phyloP scores from a whole-genome alignment of 2,113 vertebrate species.

The Rhinogobius similis region DNA sequence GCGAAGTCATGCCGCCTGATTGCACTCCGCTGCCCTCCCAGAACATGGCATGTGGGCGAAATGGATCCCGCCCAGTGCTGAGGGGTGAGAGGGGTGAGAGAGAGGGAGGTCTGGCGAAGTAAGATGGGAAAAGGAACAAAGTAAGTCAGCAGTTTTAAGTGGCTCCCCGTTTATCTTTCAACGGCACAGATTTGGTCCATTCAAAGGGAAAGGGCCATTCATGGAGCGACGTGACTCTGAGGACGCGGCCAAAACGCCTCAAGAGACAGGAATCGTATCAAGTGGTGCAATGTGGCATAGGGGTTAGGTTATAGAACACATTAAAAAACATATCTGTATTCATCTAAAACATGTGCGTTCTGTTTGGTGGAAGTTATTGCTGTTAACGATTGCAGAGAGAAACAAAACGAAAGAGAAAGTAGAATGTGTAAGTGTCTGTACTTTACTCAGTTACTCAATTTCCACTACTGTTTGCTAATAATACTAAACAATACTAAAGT shows the following conservation, averaged over 20 bases:
- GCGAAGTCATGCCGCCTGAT: slow-evolving; percentile 30
- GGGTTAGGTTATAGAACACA: background rate
- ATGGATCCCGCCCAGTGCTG: slow-evolving; percentile 46
- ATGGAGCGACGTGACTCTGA: slow-evolving; percentile 55
- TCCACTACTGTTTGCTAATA: too few species aligned
- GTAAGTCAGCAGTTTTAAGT: slow-evolving; percentile 14
- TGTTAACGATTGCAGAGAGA: too few species aligned
- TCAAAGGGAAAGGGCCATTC: slow-evolving; percentile 44
- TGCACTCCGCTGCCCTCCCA: slow-evolving; percentile 22
- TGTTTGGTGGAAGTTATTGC: too few species aligned
- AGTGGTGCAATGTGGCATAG: background rate
- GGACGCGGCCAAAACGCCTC: background rate
- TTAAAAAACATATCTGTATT: too few species aligned
- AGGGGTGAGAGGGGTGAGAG: too few species aligned
- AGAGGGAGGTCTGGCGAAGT: slow-evolving; percentile 10
- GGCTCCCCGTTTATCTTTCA: slow-evolving; percentile 48
- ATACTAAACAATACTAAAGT: too few species aligned
- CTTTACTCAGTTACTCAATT: too few species aligned
- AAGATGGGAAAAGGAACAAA: slow-evolving; percentile 20
- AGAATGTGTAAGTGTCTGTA: too few species aligned
- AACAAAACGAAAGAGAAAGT: too few species aligned
- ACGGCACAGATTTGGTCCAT: slow-evolving; percentile 37
- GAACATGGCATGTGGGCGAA: slow-evolving; percentile 40
- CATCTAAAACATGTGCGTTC: too few species aligned
- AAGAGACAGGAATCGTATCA: slow-evolving; percentile 11